A percentile compares a stretch with the other conserved stretches of the same genome.
Conservation (phyloP, 2,113 vertebrate species). For the Odontophorus gujanensis region DNA sequence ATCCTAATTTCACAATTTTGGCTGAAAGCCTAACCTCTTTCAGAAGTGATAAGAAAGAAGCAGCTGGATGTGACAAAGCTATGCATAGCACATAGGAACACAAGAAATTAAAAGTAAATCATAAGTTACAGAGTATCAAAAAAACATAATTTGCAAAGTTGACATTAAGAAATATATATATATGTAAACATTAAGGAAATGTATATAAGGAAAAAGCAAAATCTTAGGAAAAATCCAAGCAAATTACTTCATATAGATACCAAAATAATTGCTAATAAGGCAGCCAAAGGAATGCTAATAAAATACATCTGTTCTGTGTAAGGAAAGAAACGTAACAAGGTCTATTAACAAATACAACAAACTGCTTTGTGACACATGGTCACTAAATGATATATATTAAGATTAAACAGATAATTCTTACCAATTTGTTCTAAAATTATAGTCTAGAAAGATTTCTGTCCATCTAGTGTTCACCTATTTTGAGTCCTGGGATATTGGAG, state of each 20-base stretch:
- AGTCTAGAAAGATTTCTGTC: neutral
- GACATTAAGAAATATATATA: neutral
- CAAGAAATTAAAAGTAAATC: neutral
- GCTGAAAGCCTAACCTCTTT: neutral
- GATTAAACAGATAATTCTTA: neutral
- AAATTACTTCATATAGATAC: neutral
- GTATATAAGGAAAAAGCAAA: neutral
- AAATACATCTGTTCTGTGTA: neutral
- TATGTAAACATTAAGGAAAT: neutral
- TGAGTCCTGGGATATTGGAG: neutral
- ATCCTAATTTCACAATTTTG: neutral
- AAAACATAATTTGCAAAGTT: neutral
- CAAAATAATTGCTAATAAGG: neutral
- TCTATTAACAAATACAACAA: neutral
- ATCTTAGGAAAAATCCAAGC: neutral
- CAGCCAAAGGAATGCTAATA: neutral
- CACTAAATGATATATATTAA: neutral
- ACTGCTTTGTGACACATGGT: neutral
- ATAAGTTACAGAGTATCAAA: neutral
- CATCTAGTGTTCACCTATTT: neutral
- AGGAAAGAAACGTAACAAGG: neutral
- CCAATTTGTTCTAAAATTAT: neutral
- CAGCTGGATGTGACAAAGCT: neutral
- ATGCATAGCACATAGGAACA: neutral
- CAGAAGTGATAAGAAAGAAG: neutral